phyloP scores from a whole-genome alignment of 2,797 vertebrate genomes.

The Enteromius radiatus region DNA sequence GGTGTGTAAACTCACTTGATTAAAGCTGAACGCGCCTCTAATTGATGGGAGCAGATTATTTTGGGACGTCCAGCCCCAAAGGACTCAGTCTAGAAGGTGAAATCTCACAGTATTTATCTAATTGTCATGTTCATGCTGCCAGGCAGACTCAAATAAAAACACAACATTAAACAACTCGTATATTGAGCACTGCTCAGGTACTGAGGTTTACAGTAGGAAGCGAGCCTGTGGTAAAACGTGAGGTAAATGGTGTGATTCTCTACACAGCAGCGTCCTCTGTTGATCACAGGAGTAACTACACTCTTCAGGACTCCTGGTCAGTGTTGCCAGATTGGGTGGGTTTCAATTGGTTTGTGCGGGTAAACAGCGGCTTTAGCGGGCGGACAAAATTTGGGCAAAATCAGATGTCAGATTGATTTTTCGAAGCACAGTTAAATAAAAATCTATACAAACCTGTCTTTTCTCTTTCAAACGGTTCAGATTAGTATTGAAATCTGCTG shows the following conservation, averaged over 20 bases:
- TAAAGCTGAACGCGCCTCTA: slow-evolving; percentile 56
- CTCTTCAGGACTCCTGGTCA: neutral
- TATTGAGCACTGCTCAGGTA: neutral
- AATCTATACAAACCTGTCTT: too few species aligned
- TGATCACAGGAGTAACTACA: neutral
- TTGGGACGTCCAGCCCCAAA: neutral
- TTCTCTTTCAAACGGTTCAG: too few species aligned
- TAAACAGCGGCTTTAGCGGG: too few species aligned
- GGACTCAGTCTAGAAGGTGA: neutral
- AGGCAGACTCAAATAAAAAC: neutral
- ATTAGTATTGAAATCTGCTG: too few species aligned
- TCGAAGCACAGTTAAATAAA: too few species aligned
- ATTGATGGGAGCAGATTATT: slow-evolving; percentile 24
- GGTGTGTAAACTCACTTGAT: slow-evolving; percentile 65
- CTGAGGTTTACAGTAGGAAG: neutral
- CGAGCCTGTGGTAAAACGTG: neutral
- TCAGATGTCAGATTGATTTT: too few species aligned
- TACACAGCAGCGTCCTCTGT: slow-evolving; percentile 4
- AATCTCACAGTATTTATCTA: neutral
- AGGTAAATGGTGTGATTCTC: neutral
- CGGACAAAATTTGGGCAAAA: too few species aligned
- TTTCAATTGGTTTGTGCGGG: too few species aligned
- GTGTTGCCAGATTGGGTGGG: too few species aligned
- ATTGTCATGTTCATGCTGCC: neutral
- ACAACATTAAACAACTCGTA: neutral